Conservation (phyloP, 2,113 vertebrate species). For the Oryzias woworae region DNA sequence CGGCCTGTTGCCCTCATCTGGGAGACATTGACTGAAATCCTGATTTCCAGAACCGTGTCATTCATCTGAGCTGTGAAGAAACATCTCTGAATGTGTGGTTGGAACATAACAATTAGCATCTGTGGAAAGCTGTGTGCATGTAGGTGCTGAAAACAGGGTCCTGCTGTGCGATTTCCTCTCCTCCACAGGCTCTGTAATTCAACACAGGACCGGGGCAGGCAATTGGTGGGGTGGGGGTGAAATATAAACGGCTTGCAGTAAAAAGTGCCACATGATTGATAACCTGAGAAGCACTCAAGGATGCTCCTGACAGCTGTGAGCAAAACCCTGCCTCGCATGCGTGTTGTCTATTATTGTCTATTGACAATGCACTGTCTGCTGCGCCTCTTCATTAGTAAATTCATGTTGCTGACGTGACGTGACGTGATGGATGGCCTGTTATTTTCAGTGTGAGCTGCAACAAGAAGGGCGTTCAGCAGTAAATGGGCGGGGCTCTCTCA, state of each 20-base stretch:
- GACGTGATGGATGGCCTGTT: conserved; percentile 59
- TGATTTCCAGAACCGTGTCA: too few species aligned
- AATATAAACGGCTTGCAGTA: conserved; percentile 25
- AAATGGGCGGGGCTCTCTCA: conserved; percentile 2
- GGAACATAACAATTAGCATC: too few species aligned
- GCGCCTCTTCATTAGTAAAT: conserved; percentile 71
- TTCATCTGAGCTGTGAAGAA: too few species aligned
- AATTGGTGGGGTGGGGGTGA: conserved; percentile 40
- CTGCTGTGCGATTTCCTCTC: conserved; percentile 17
- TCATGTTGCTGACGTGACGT: conserved; percentile 56
- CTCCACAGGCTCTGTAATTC: conserved; percentile 12
- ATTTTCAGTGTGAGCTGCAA: conserved; percentile 43
- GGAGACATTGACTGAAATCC: too few species aligned
- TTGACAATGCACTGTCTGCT: conserved; percentile 49
- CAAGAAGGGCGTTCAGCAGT: conserved; percentile 43
- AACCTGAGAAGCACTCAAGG: conserved; percentile 54
- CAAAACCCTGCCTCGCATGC: conserved; percentile 3
- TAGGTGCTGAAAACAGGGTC: conserved; percentile 2
- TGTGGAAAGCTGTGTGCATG: too few species aligned
- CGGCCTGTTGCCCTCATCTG: too few species aligned
- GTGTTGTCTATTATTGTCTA: too few species aligned
- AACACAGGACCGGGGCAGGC: conserved; percentile 13
- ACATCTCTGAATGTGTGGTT: too few species aligned
- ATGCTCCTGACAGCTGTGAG: conserved; percentile 39
- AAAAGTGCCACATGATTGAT: conserved; percentile 53